Conservation (phyloP, 64 coral and sea anemone species). For the Dendronephthya gigantea region DNA sequence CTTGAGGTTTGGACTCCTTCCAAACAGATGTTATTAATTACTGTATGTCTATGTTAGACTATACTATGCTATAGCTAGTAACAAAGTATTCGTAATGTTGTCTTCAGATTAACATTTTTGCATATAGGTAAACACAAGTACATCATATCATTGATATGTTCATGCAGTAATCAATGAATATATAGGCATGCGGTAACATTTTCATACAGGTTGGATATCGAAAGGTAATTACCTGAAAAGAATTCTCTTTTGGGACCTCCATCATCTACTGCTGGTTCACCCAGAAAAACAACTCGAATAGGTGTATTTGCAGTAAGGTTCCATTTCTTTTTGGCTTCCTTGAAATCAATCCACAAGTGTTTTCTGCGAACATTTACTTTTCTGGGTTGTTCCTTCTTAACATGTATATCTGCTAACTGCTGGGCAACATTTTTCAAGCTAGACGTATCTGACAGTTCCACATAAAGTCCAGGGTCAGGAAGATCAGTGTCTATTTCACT, state of each 20-base stretch:
- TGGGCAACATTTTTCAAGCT: neutral
- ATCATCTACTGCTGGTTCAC: slow-evolving; percentile 2
- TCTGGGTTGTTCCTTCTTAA: neutral
- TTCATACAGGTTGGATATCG: no score
- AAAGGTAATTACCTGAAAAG: neutral
- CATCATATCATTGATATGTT: no score
- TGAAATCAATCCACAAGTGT: neutral
- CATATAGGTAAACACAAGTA: no score
- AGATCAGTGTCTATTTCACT: neutral
- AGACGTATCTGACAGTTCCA: neutral
- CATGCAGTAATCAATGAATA: no score
- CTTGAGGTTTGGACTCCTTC: no score
- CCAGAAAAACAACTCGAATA: neutral
- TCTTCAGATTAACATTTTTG: no score
- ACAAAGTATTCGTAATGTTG: no score
- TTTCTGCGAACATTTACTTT: neutral
- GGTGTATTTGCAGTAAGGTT: neutral
- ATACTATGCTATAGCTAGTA: no score
- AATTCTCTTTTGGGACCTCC: no score
- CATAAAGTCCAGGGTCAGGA: neutral
- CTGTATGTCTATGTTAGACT: no score
- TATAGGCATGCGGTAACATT: no score
- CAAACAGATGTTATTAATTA: no score
- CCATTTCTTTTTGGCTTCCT: neutral
- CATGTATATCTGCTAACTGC: neutral